These are phyloP conservation scores for Caenorhabditis auriculariae DNA, from an alignment of 2,888 invertebrate species.

Conservation along the genomic window DNA sequence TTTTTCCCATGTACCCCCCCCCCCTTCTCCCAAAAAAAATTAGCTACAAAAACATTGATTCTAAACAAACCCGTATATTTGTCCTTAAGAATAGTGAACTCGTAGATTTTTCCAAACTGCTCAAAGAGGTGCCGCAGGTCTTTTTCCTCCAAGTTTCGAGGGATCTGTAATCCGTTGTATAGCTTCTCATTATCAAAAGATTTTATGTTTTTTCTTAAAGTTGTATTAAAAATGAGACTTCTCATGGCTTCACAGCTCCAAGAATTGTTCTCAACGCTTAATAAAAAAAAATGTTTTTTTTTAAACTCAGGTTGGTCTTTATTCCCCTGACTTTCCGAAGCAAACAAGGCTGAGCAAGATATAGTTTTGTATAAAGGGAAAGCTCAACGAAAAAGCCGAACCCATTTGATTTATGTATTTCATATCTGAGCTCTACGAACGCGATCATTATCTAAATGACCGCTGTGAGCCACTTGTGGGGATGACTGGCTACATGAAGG, in stretches of 20 bases:
- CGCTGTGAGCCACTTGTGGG: no score
- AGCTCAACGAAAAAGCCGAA: no score
- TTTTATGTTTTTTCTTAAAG: background rate
- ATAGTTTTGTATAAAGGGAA: no score
- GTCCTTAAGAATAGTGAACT: constrained; percentile 89
- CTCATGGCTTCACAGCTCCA: no score
- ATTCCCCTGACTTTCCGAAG: background rate
- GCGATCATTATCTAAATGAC: no score
- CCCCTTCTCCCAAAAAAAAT: background rate
- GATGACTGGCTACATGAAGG: no score
- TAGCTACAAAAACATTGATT: background rate
- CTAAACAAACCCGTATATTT: constrained; percentile 74
- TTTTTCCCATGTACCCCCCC: background rate
- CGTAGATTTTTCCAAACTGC: constrained; percentile 88
- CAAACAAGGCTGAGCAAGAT: background rate
- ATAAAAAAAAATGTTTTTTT: background rate
- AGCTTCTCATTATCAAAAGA: background rate
- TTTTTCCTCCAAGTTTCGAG: constrained; percentile 83
- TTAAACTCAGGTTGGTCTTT: background rate
- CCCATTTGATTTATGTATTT: no score
- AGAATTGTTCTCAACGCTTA: no score
- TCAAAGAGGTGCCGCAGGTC: constrained; percentile 87
- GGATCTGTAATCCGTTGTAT: constrained; percentile 74
- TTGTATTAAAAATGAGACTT: no score
- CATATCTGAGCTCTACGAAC: no score